A percentile compares a stretch with the other conserved stretches of the same genome.
Evolutionary conservation across 1,140 invertebrate species (phyloP).

Genomic region (Rhyacophila brunnea): DNA sequence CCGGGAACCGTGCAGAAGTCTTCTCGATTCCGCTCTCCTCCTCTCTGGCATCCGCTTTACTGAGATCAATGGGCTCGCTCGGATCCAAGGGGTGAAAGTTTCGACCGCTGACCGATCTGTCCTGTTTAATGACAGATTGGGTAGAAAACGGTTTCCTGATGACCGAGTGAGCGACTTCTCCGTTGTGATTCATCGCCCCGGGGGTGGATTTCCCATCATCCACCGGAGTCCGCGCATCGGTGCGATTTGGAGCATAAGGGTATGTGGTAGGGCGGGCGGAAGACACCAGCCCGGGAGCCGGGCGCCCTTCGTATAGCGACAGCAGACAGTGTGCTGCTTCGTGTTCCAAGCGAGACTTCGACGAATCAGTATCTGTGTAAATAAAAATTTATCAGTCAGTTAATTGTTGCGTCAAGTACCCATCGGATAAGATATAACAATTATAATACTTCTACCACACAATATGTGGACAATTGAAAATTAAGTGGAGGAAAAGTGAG

Average conservation of each 20-base stretch:
- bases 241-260: slow-evolving; percentile 56
- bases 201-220: slow-evolving; percentile 34
- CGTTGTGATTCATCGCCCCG: slow-evolving; percentile 15
- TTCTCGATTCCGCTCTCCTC: slow-evolving; percentile 10
- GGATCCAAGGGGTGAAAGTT: slow-evolving; percentile 16
- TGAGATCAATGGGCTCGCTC: slow-evolving; percentile 60
- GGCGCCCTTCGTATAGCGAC: slow-evolving; percentile 61
- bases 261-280: slow-evolving; percentile 60
- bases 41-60: slow-evolving; percentile 47
- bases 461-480: too few relatives aligned
- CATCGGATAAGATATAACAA: too few relatives aligned
- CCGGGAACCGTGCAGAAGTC: slow-evolving; percentile 22
- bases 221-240: slow-evolving; percentile 39
- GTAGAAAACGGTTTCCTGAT: slow-evolving; percentile 17
- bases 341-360: slow-evolving; percentile 70
- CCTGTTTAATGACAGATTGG: slow-evolving; percentile 12
- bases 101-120: slow-evolving; percentile 11
- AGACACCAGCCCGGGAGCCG: slow-evolving; percentile 55
- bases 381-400: slow-evolving; percentile 3
- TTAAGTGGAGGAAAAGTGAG: too few relatives aligned
- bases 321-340: slow-evolving; percentile 86
- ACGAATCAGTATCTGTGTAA: slow-evolving; percentile 56
- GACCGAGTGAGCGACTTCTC: slow-evolving; percentile 6
- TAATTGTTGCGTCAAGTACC: too few relatives aligned
- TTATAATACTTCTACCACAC: too few relatives aligned